Evolutionary conservation across 1,140 invertebrate species (phyloP), one percentile per base, ranked within the genome.

Genomic region (Philaenus spumarius): DNA sequence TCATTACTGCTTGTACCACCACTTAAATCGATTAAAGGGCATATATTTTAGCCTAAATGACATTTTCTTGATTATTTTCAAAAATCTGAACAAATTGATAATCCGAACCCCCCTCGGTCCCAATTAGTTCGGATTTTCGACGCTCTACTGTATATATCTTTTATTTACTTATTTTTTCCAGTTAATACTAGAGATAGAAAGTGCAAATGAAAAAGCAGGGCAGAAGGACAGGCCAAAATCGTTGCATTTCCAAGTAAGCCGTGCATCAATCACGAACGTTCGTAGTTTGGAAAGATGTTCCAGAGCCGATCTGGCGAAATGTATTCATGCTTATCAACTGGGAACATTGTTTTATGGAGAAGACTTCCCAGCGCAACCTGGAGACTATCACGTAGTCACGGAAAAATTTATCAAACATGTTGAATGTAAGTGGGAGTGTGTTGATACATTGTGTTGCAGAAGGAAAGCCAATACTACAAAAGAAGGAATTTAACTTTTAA

Each of bases 161-260:
- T n/a, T n/a, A n/a, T n/a, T 58, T 14, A 56, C 51, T 62, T 58
- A 55, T 42, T 42, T 62, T 61, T 62, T 77, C 35, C 67, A 87
- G 86, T 68, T 89, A 63, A 78, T 87, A 47, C 80, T 89, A 66
- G 85, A 88, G 71, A n/a, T n/a, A n/a, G n/a, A n/a, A n/a, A 85
- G 85, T 51, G 78, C 76, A 43, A 72, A 77, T 15, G 83, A 87
- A 60, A 57, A 62, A 67, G 78, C 82, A 11, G 82, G 82, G 61
- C 88, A 90, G 70, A 80, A 84, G 53, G 92, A 94, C 68, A 73
- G 90, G 40, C 92, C 91, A 2, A 83, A 85, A 59, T 84, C 86
- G 34, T 70, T 95, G 20, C 88, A 92, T 66, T 72, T 93, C 15
- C 89, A 92, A 75, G 84, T 87, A 1, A 91, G 90, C 0, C 77